These are phyloP conservation scores for Mastomys coucha DNA, from an alignment of 2,113 vertebrate genomes.

Conservation along the genomic window DNA sequence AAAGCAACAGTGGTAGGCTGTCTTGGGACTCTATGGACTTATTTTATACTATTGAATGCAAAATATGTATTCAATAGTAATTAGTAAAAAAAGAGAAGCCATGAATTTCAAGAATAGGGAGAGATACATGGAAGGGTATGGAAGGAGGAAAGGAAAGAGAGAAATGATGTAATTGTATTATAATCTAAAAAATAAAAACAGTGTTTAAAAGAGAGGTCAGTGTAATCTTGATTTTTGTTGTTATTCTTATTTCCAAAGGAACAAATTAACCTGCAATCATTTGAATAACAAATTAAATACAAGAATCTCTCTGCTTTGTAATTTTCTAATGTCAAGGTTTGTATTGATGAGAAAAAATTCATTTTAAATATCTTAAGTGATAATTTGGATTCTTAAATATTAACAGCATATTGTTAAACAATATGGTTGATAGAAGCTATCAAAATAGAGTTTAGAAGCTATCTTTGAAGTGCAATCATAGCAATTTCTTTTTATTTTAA, in stretches of 20 bases:
- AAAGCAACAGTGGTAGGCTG: not conserved
- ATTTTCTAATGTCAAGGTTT: slow-evolving; percentile 67
- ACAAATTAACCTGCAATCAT: slow-evolving; percentile 56
- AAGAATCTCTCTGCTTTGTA: slow-evolving; percentile 22
- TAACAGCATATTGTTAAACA: slow-evolving; percentile 42
- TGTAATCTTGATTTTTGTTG: slow-evolving; percentile 27
- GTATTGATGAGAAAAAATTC: slow-evolving; percentile 38
- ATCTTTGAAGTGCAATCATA: slow-evolving; percentile 38
- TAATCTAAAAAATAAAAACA: not conserved
- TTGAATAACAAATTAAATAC: slow-evolving; percentile 41
- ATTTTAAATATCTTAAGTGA: slow-evolving; percentile 48
- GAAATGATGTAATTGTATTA: not conserved
- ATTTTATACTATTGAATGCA: too few relatives aligned
- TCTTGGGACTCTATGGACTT: not conserved
- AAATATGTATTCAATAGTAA: not conserved
- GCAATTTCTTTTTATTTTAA: slow-evolving; percentile 29
- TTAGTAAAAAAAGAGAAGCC: not conserved
- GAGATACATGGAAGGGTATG: not conserved
- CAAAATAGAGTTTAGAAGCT: slow-evolving; percentile 50
- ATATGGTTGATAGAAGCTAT: slow-evolving; percentile 58
- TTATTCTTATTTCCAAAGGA: slow-evolving; percentile 32
- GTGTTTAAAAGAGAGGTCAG: not conserved
- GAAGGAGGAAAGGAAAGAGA: not conserved
- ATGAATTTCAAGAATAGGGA: not conserved
- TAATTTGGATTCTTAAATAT: slow-evolving; percentile 70